These are phyloP conservation scores for Siniperca scherzeri DNA, from an alignment of 2,797 vertebrate species.

Conservation along the genomic window DNA sequence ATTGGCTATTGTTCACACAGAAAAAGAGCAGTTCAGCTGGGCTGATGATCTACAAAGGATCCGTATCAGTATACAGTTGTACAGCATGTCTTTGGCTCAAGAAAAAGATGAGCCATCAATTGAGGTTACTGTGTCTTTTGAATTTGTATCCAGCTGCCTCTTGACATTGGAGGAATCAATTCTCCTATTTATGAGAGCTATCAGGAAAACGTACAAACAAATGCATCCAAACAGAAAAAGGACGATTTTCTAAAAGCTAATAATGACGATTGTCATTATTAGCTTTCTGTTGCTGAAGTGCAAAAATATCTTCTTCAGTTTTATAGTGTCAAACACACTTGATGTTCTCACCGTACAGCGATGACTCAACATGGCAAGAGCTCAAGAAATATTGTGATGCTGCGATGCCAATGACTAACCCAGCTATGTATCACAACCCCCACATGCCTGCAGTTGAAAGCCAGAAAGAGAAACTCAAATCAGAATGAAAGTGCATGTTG, in stretches of 20 bases:
- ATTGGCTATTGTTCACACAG: slow-evolving; percentile 23
- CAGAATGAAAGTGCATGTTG: slow-evolving; percentile 55
- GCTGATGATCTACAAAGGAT: slow-evolving; percentile 29
- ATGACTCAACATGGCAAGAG: slow-evolving; percentile 30
- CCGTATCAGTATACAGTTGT: slow-evolving; percentile 22
- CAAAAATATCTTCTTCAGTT: neutral
- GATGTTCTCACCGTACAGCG: slow-evolving; percentile 13
- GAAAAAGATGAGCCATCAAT: slow-evolving; percentile 33
- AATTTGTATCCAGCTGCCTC: slow-evolving; percentile 18
- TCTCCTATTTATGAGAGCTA: neutral
- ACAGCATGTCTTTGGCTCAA: slow-evolving; percentile 21
- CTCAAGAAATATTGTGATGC: slow-evolving; percentile 40
- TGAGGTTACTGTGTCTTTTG: slow-evolving; percentile 19
- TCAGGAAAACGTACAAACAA: neutral
- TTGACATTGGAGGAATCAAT: slow-evolving; percentile 10
- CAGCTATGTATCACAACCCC: slow-evolving; percentile 50
- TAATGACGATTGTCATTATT: neutral
- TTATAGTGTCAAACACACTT: slow-evolving; percentile 10
- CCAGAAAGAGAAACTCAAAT: slow-evolving; percentile 43
- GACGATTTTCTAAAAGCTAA: no score
- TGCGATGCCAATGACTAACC: slow-evolving; percentile 56
- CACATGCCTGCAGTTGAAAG: slow-evolving; percentile 39
- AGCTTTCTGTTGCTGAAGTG: slow-evolving; percentile 6
- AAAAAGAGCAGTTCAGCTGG: slow-evolving; percentile 26
- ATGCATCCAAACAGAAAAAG: neutral